Percentiles rank a stretch among this genome's conserved stretches.
phyloP scores from a whole-genome alignment of 2,797 vertebrate species.

The Trachurus trachurus region DNA sequence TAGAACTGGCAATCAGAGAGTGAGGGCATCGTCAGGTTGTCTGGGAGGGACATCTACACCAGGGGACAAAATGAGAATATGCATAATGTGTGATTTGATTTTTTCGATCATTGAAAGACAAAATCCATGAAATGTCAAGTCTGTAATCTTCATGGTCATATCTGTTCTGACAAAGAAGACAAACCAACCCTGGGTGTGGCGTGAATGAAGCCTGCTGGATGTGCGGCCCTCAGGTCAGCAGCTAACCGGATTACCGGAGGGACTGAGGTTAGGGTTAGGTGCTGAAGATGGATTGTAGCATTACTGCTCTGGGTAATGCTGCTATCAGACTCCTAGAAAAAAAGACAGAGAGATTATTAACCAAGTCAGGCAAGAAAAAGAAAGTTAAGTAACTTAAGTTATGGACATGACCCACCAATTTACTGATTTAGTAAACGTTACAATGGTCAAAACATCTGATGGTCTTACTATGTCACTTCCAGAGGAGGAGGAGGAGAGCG shows the following conservation, averaged over 20 bases:
- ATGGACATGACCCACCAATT: not conserved
- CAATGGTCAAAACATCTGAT: not conserved
- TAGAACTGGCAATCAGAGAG: slow-evolving; percentile 84
- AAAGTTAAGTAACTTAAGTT: not conserved
- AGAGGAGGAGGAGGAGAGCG: slow-evolving; percentile 90
- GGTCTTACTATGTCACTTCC: slow-evolving; percentile 92
- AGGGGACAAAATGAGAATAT: slow-evolving; percentile 17
- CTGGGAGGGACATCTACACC: slow-evolving; percentile 77
- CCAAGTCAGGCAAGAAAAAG: not conserved
- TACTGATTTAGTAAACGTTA: not conserved
- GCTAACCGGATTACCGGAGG: slow-evolving; percentile 78
- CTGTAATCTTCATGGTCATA: not conserved
- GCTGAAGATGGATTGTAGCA: slow-evolving; percentile 64
- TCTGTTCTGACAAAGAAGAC: not conserved
- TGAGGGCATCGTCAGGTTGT: slow-evolving; percentile 69
- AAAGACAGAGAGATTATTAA: not conserved
- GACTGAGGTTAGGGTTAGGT: slow-evolving; percentile 65
- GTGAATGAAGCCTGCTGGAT: slow-evolving; percentile 72
- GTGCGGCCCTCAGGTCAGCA: slow-evolving; percentile 66
- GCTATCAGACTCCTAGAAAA: slow-evolving; percentile 77
- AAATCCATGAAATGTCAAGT: not conserved
- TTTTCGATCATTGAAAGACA: no score
- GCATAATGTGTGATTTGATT: not conserved
- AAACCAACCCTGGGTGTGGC: slow-evolving; percentile 67
- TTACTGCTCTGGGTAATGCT: slow-evolving; percentile 59